phyloP scores from a whole-genome alignment of 2,888 invertebrate genomes.

The Drosophila limbata region DNA sequence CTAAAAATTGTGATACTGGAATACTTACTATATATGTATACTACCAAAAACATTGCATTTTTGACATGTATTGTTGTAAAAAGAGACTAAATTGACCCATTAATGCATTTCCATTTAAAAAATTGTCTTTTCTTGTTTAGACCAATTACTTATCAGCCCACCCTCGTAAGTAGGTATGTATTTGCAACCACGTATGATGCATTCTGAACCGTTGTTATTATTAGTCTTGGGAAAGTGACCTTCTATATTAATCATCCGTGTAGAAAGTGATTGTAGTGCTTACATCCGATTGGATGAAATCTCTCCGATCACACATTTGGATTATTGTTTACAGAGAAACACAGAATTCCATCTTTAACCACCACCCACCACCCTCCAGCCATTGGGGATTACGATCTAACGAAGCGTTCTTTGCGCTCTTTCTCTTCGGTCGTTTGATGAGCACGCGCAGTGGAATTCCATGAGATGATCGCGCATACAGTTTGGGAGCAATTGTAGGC shows the following conservation, averaged over 20 bases:
- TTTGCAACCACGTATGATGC: too few species aligned
- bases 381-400: background rate
- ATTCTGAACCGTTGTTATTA: too few species aligned
- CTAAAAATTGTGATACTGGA: too few species aligned
- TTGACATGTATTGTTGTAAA: too few species aligned
- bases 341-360: background rate
- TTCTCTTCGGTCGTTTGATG: conserved; percentile 9
- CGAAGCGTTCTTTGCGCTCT: conserved; percentile 28
- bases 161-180: too few species aligned
- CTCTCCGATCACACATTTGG: background rate
- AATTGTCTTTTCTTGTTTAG: too few species aligned
- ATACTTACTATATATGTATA: too few species aligned
- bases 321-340: background rate
- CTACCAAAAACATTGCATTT: too few species aligned
- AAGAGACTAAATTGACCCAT: too few species aligned
- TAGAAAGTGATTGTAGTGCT: background rate
- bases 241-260: too few species aligned
- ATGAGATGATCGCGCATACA: conserved; percentile 55
- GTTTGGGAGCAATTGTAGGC: conserved; percentile 66
- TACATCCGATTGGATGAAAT: background rate
- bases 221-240: background rate
- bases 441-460: conserved; percentile 55
- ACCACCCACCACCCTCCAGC: conserved; percentile 17
- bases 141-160: too few species aligned
- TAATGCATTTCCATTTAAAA: too few species aligned